phyloP scores from a whole-genome alignment of 2,113 vertebrate genomes.

The Hylia prasina region DNA sequence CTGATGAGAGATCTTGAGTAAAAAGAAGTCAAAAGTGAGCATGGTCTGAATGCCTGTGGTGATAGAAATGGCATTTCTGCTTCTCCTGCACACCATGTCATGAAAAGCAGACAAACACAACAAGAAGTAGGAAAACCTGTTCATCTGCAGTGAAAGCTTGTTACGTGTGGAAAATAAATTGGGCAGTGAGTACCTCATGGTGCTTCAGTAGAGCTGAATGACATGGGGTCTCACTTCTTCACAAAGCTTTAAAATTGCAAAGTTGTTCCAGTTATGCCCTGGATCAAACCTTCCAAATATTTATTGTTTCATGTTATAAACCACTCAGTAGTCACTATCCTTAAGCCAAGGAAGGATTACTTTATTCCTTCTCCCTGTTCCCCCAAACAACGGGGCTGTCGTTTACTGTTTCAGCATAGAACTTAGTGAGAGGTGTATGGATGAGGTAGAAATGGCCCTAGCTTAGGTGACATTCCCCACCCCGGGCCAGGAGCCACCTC shows the following conservation, averaged over 20 bases:
- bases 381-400: fast-evolving
- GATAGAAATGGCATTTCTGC: background rate
- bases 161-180: background rate
- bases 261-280: background rate
- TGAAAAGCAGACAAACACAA: background rate
- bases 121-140: background rate
- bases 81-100: background rate
- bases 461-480: fast-evolving
- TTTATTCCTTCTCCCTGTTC: background rate
- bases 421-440: background rate
- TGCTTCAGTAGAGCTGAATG: background rate
- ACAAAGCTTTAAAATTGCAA: background rate
- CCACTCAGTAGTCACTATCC: background rate
- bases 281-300: background rate
- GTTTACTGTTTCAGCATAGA: background rate
- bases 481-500: background rate
- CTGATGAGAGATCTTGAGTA: background rate
- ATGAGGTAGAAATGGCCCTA: background rate
- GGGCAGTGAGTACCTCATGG: too few relatives aligned
- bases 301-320: background rate
- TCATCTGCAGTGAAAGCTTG: background rate
- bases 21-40: background rate
- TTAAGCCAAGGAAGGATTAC: background rate
- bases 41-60: background rate
- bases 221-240: background rate